These are phyloP conservation scores for Pituophis catenifer DNA, from an alignment of 2,113 vertebrate species.

Conservation along the genomic window DNA sequence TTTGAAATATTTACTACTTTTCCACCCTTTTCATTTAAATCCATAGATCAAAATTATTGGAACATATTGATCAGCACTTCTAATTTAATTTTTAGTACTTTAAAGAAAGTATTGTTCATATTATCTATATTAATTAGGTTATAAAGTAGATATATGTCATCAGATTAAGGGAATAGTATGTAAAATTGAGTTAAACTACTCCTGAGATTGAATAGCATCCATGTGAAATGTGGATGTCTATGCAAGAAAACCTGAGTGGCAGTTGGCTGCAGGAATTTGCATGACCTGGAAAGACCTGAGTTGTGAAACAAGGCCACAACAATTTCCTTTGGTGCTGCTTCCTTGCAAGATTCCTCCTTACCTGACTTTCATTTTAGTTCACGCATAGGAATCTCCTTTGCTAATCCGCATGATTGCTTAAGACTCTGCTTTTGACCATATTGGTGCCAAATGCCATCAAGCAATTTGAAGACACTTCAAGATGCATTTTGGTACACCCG, in stretches of 20 bases:
- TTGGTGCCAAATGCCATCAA: not conserved
- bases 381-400: not conserved
- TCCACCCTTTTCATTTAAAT: not conserved
- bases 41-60: not conserved
- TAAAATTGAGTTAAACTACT: not conserved
- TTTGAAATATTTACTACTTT: not conserved
- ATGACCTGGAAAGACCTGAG: not conserved
- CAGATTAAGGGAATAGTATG: not conserved
- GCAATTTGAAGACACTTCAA: not conserved
- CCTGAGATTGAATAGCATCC: not conserved
- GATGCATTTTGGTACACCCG: not conserved
- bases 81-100: not conserved
- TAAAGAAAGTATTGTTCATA: not conserved
- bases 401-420: not conserved
- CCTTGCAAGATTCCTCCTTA: not conserved
- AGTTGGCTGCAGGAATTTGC: not conserved
- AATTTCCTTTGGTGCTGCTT: not conserved
- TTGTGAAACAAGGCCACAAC: not conserved
- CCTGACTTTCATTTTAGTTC: not conserved
- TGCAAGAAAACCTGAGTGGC: not conserved
- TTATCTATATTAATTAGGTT: not conserved
- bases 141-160: not conserved
- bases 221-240: not conserved
- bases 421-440: not conserved
- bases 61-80: not conserved